Evolutionary conservation across 2,113 vertebrate species (phyloP), one percentile per base, ranked within the genome.

Genomic region (Tragulus kanchil): DNA sequence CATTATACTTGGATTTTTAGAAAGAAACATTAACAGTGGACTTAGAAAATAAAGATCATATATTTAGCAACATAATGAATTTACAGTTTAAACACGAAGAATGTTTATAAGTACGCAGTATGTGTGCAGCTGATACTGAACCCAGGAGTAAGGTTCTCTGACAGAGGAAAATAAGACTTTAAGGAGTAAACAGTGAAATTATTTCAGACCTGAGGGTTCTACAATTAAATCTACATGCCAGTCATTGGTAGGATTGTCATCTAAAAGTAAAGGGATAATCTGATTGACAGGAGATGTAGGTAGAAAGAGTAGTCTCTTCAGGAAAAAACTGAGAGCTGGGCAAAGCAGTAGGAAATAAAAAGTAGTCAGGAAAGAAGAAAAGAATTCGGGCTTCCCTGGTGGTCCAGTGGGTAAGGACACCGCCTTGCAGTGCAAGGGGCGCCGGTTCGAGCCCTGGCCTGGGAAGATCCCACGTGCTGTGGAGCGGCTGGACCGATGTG

Each of bases 1-100:
- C 45, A 64, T 94, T 90, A 52, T 23, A 65, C 82, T 94, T 90
- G 90, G 48, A 67, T 94, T 67, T 94, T 93, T 88, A 93, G 89
- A 65, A 82, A 83, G 71, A 93, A 42, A 64, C 92, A 83, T 31
- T 87, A 95, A 28, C 42, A 28, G 10, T 69, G 56, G 69, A 84
- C 73, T 85, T 96, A 71, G 59, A 95, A 95, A 90, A 8, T 95
- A 64, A 48, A 59, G 54, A 65, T 91, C 21, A 23, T 45, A 45
- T 91, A 45, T 92, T 94, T 93, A 89, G 54, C 71, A 52, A 54
- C 7, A 13, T 71, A 93, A 65, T 1, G 2, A 42, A 93, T 71
- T 61, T 50, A 89, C 61, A 78, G 54, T 56, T 93, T 56, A 93
- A 56, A 31, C 25, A 14, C 23, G 6, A 79, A 86, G 42, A 31